Percentiles rank a stretch among this genome's conserved stretches.
These are phyloP conservation scores for Leptinotarsa defecta DNA, from an alignment of 1,140 invertebrate genomes.

Conservation along the genomic window DNA sequence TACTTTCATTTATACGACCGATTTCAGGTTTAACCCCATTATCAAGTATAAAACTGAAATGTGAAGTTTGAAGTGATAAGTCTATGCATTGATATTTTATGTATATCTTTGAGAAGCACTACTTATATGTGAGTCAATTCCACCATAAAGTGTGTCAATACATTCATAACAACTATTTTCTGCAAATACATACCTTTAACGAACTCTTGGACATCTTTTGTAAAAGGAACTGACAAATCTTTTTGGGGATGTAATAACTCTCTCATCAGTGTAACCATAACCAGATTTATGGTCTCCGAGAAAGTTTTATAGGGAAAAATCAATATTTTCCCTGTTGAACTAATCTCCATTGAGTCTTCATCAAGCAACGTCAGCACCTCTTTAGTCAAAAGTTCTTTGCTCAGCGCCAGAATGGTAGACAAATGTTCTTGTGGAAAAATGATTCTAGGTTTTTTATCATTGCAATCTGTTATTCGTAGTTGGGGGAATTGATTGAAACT, in stretches of 20 bases:
- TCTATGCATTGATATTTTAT: too few relatives aligned
- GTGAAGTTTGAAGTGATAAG: too few relatives aligned
- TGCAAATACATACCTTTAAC: conserved; percentile 60
- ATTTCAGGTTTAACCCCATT: too few relatives aligned
- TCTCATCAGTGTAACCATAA: conserved; percentile 87
- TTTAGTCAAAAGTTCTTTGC: conserved; percentile 88
- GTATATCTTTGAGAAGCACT: too few relatives aligned
- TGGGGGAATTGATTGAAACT: conserved; percentile 88
- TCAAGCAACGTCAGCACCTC: conserved; percentile 82
- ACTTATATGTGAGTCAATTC: too few relatives aligned
- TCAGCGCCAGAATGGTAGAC: conserved; percentile 76
- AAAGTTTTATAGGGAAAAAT: conserved; percentile 89
- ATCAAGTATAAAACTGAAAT: too few relatives aligned
- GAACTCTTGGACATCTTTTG: conserved; percentile 92
- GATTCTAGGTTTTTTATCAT: conserved; percentile 64
- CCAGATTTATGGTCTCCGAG: conserved; percentile 92
- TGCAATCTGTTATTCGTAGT: conserved; percentile 65
- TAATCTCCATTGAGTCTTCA: conserved; percentile 79
- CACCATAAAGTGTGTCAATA: too few relatives aligned
- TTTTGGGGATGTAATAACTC: conserved; percentile 90
- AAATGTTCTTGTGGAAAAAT: conserved; percentile 77
- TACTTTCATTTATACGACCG: too few relatives aligned
- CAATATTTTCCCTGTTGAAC: conserved; percentile 61
- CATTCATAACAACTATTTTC: too few relatives aligned
- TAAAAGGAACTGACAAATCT: conserved; percentile 87